phyloP scores from a whole-genome alignment of 2,113 vertebrate species.

The Scopus umbretta region DNA sequence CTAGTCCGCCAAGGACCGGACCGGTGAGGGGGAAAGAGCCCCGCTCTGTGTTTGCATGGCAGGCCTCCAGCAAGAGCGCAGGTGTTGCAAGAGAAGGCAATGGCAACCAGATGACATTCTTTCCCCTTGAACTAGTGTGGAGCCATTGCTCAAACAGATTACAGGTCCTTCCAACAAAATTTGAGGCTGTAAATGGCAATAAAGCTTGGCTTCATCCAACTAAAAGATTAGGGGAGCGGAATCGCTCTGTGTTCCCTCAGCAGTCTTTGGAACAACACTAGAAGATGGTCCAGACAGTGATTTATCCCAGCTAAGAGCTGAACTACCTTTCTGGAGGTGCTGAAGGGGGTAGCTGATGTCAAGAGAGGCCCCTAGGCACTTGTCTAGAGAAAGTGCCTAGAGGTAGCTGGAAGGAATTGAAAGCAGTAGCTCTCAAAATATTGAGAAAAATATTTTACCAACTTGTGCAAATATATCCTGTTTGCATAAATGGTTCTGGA shows the following conservation, averaged over 20 bases:
- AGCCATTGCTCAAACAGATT: not conserved
- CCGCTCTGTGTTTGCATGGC: not conserved
- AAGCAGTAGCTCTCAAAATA: not conserved
- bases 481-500: not conserved
- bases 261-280: not conserved
- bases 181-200: not conserved
- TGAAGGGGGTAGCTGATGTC: not conserved
- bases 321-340: not conserved
- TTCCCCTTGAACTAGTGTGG: not conserved
- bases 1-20: not conserved
- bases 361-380: not conserved
- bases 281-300: not conserved
- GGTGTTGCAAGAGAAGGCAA: conserved; percentile 7
- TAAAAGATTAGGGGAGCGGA: not conserved
- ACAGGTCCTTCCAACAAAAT: not conserved
- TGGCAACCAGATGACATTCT: conserved; percentile 57
- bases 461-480: not conserved
- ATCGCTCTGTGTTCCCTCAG: not conserved
- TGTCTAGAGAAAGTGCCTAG: not conserved
- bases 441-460: not conserved
- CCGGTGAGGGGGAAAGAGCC: not conserved
- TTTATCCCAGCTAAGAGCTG: not conserved
- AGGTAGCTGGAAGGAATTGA: not conserved
- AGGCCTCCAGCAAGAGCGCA: not conserved
- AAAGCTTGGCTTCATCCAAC: not conserved